Evolutionary conservation across 1,140 invertebrate genomes (phyloP).

Genomic region (Diachasmimorpha longicaudata): DNA sequence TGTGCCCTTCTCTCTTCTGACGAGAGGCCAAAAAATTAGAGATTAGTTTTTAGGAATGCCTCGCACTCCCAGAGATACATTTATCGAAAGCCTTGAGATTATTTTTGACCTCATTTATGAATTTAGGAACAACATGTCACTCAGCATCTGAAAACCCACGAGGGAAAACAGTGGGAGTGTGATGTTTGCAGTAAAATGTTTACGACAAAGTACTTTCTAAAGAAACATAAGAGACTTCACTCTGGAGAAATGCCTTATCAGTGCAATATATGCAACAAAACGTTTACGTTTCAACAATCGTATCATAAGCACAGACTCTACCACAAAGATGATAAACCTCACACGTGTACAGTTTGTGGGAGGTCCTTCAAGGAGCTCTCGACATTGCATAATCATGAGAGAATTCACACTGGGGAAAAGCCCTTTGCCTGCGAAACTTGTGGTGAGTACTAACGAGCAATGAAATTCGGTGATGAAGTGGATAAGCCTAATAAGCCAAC

Average conservation of each 20-base stretch:
- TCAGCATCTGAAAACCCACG: constrained; percentile 66
- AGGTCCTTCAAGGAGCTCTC: constrained; percentile 87
- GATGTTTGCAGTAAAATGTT: constrained; percentile 84
- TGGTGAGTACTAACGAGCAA: constrained; percentile 63
- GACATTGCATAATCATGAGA: constrained; percentile 85
- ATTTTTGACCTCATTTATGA: not conserved
- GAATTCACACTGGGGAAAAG: constrained; percentile 89
- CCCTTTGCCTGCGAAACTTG: constrained; percentile 91
- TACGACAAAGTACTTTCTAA: constrained; percentile 88
- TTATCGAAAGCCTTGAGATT: too few relatives aligned
- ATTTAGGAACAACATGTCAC: constrained; percentile 63
- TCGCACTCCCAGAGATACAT: too few relatives aligned
- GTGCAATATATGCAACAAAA: constrained; percentile 84
- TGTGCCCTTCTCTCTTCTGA: too few relatives aligned
- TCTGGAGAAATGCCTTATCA: constrained; percentile 86
- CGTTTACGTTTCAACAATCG: constrained; percentile 90
- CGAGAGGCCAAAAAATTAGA: too few relatives aligned
- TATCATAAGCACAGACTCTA: constrained; percentile 89
- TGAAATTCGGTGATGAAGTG: too few relatives aligned
- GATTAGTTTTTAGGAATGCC: not conserved
- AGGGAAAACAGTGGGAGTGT: constrained; percentile 78
- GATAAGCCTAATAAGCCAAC: too few relatives aligned
- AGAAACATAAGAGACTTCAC: constrained; percentile 87
- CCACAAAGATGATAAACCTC: constrained; percentile 85
- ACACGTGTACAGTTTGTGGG: constrained; percentile 79